These are phyloP conservation scores for Oithona nana DNA, from an alignment of 2,888 invertebrate genomes.

Conservation along the genomic window DNA sequence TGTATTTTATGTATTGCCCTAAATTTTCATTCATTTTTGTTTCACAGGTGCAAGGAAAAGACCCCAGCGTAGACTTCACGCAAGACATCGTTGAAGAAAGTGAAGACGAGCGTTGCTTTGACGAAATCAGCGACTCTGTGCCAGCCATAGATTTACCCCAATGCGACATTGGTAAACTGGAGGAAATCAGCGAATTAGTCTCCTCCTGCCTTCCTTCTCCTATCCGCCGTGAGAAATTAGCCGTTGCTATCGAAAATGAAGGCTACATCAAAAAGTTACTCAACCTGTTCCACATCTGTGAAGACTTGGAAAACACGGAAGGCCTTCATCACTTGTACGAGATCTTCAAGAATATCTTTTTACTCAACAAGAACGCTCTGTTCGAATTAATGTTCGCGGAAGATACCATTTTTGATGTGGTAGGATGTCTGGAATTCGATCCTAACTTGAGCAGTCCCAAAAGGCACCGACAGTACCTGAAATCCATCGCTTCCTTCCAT, in stretches of 20 bases:
- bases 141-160: slow-evolving; percentile 85
- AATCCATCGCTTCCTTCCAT: slow-evolving; percentile 68
- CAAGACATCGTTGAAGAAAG: slow-evolving; percentile 90
- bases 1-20: too few relatives aligned
- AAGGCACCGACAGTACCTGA: slow-evolving; percentile 86
- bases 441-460: slow-evolving; percentile 63
- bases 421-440: slow-evolving; percentile 96
- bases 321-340: slow-evolving; percentile 88
- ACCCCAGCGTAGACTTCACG: slow-evolving; percentile 93
- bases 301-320: slow-evolving; percentile 84
- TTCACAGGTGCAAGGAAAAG: slow-evolving; percentile 83
- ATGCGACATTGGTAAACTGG: slow-evolving; percentile 77
- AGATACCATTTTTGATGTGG: slow-evolving; percentile 88
- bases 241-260: slow-evolving; percentile 77
- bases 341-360: slow-evolving; percentile 95
- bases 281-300: slow-evolving; percentile 87
- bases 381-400: slow-evolving; percentile 87
- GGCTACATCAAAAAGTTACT: slow-evolving; percentile 86
- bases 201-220: slow-evolving; percentile 10
- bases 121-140: slow-evolving; percentile 85
- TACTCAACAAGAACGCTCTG: slow-evolving; percentile 87
- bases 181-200: slow-evolving; percentile 65
- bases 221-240: slow-evolving; percentile 69
- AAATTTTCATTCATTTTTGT: too few relatives aligned
- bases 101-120: slow-evolving; percentile 80